Conservation (phyloP, 2,797 vertebrate genomes). For the Lindbergichthys nudifrons region DNA sequence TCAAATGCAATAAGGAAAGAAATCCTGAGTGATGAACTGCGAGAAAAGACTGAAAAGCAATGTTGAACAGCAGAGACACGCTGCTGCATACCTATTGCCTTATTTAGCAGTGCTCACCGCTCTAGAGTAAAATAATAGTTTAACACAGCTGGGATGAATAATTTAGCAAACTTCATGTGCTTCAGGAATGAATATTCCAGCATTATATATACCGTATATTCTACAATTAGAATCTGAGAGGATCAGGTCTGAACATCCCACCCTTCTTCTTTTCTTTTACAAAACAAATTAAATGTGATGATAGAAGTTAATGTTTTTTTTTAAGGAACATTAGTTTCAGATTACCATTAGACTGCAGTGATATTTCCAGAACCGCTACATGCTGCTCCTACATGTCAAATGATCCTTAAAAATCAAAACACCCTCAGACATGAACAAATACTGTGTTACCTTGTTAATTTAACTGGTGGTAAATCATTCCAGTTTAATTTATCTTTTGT, state of each 20-base stretch:
- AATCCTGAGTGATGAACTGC: background rate
- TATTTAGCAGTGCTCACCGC: constrained; percentile 2
- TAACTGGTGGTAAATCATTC: background rate
- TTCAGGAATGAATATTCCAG: background rate
- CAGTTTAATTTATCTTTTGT: background rate
- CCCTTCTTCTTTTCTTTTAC: background rate
- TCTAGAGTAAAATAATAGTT: constrained; percentile 20
- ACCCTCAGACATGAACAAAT: background rate
- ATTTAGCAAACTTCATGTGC: constrained; percentile 20
- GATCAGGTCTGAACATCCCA: background rate
- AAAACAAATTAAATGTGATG: background rate
- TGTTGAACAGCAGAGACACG: background rate
- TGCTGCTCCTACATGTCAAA: background rate
- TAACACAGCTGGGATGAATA: constrained; percentile 32
- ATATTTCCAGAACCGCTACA: background rate
- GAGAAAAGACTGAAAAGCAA: background rate
- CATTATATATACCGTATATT: background rate
- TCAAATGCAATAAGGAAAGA: background rate
- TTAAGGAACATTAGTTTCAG: background rate
- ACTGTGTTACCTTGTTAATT: background rate
- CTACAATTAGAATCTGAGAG: background rate
- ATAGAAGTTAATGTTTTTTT: background rate
- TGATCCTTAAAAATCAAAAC: background rate
- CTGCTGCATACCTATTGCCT: constrained; percentile 16
- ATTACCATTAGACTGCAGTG: background rate